Evolutionary conservation across 2,888 invertebrate species (phyloP).

Genomic region (Cryptocephalus primarius): DNA sequence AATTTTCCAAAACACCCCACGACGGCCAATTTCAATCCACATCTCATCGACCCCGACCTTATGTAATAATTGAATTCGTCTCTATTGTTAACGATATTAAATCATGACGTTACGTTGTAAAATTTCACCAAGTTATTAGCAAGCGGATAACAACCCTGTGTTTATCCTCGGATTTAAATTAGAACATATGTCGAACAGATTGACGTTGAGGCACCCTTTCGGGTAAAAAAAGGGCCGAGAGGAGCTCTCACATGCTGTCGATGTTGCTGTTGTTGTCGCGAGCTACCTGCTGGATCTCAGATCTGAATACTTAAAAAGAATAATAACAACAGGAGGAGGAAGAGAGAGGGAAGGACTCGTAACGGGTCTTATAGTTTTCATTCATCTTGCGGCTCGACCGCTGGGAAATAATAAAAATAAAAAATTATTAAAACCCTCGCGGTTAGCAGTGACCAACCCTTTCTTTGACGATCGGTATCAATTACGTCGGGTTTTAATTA

Average conservation of each 20-base stretch:
- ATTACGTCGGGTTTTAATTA: constrained; percentile 11
- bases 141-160: constrained; percentile 9
- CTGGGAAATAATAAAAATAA: constrained; percentile 21
- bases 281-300: constrained; percentile 24
- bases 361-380: constrained; percentile 28
- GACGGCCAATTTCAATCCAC: too few species aligned
- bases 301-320: constrained; percentile 23
- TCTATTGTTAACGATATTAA: too few species aligned
- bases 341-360: constrained; percentile 10
- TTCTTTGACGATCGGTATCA: constrained; percentile 12
- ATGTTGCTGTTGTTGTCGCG: constrained; percentile 11
- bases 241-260: constrained; percentile 10
- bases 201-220: constrained; percentile 12
- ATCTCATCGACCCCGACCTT: too few species aligned
- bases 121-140: constrained; percentile 7
- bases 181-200: constrained; percentile 23
- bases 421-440: constrained; percentile 11
- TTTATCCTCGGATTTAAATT: constrained; percentile 15
- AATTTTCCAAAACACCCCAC: too few species aligned
- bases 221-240: constrained; percentile 8
- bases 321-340: too few species aligned
- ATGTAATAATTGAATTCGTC: too few species aligned
- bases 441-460: constrained; percentile 12
- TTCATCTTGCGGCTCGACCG: constrained; percentile 22
- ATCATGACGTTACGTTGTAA: background rate